These are phyloP conservation scores for Aphrocallistes beatrix DNA, from an alignment of 37 sponge, comb jelly and placozoan genomes.

Conservation along the genomic window DNA sequence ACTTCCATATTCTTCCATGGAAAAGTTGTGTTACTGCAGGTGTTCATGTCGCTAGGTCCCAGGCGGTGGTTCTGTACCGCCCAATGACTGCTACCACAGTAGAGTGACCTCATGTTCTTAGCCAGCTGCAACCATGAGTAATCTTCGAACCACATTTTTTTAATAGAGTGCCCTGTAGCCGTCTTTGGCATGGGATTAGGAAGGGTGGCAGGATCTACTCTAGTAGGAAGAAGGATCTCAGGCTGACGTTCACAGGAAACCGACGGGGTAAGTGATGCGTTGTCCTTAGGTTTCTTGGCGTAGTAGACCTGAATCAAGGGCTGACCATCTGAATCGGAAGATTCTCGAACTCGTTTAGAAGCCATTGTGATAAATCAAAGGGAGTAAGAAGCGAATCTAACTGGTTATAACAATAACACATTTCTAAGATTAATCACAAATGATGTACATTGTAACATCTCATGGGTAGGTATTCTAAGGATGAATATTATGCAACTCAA, in stretches of 20 bases:
- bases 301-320: too few relatives aligned
- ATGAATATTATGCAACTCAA: too few relatives aligned
- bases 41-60: background rate
- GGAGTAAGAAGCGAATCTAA: too few relatives aligned
- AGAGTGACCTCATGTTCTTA: background rate
- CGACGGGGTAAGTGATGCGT: background rate
- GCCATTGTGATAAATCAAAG: too few relatives aligned
- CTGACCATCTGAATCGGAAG: too few relatives aligned
- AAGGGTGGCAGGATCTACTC: background rate
- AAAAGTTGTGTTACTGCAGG: background rate
- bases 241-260: background rate
- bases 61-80: background rate
- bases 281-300: background rate
- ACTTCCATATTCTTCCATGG: background rate
- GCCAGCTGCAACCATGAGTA: slow-evolving; percentile 1
- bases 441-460: too few relatives aligned
- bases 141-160: background rate
- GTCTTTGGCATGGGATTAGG: background rate
- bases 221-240: background rate
- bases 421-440: too few relatives aligned
- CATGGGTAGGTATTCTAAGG: too few relatives aligned
- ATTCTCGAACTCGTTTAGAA: too few relatives aligned
- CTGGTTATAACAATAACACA: too few relatives aligned
- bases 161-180: slow-evolving; percentile 14
- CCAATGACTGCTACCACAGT: slow-evolving; percentile 3